Evolutionary conservation across 2,888 invertebrate species (phyloP), one percentile per base, ranked within the genome.

Genomic region (Sisyra terminalis): DNA sequence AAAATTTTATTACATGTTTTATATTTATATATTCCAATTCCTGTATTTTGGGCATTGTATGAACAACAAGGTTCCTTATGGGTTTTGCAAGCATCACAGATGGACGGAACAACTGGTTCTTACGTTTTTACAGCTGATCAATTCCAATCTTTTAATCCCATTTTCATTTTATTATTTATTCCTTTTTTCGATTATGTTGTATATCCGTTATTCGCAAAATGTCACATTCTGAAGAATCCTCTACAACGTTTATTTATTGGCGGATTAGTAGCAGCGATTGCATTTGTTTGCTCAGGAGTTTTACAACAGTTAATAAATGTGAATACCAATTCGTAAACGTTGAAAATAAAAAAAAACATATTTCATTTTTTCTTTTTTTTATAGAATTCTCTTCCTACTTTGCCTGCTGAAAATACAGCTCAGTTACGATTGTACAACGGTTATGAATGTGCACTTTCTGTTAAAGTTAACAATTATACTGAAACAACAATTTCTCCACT

Each of bases 211-310:
- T 52, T 73, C 29, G 59, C 58, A 14, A 64, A 63, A 44, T 65
- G 63, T 36, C 49, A 57, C 17, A 50, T 63, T 43, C 55, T 62
- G 14, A 68, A 68, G 37, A 81, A 81, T 45, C 88, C 90, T 0
- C 62, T 90, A 42, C 83, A 85, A 53, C 82, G 85, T 58, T 76
- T 93, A 64, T 74, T 79, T 1, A 66, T 76, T 52, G 93, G 93
- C 7, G 89, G 92, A 35, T 52, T 86, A 13, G 57, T 93, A 2
- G 87, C 89, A 1, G 79, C 80, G 0, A 42, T 73, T 1, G 77
- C 93, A 0, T 93, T 92, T 56, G 60, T 85, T 15, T 65, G 84
- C 24, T 87, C 92, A 2, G 89, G 77, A 7, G 54, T 86, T 13
- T 73, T 92, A 1, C 85, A 89, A 61, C 53, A 82, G 1, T 55